Evolutionary conservation across 2,113 vertebrate species (phyloP), one percentile per base, ranked within the genome.

Genomic region (Gadus macrocephalus): DNA sequence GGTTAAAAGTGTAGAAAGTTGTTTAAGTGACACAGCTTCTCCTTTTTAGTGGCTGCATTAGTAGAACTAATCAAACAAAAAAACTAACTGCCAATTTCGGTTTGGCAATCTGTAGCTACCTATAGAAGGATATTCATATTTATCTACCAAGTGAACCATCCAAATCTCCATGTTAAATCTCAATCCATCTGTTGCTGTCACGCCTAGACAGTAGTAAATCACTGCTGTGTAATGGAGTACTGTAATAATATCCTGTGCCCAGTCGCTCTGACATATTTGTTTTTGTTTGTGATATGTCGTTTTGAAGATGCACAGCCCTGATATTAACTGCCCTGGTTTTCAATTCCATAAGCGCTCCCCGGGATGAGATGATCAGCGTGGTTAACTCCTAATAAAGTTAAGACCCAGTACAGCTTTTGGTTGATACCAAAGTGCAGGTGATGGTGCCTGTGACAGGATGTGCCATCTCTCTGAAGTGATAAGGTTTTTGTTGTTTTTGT

Each of bases 241-340:
- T 73, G 75, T 81, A 84, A 85, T 82, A 82, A 79, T 71, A 4
- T 89, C 87, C 87, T 87, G 85, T 81, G 78, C 66, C 71, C 0
- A 7, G 25, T 49, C 42, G 42, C 69, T 71, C 70, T 78, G 78
- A 81, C 64, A 68, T 78, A 75, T 81, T 84, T 67, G 71, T 58
- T 58, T 17, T 58, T 58, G 8, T 58, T 15, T 72, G 76, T 76
- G 77, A 81, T 78, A 78, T 69, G 19, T 71, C 64, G 72, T 72
- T 49, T 49, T 70, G 67, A 59, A 75, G 82, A 84, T 81, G 67
- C 53, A 0, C 19, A 58, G 64, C 69, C 42, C 42, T 3, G 56
- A 76, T 79, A 35, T 78, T 78, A 67, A 76, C 11, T 66, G 20
- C 78, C 72, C 78, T 65, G 74, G 63, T 71, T 53, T 70, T 64